These are phyloP conservation scores for Acromyrmex heyeri DNA, from an alignment of 1,140 invertebrate species.

Conservation along the genomic window DNA sequence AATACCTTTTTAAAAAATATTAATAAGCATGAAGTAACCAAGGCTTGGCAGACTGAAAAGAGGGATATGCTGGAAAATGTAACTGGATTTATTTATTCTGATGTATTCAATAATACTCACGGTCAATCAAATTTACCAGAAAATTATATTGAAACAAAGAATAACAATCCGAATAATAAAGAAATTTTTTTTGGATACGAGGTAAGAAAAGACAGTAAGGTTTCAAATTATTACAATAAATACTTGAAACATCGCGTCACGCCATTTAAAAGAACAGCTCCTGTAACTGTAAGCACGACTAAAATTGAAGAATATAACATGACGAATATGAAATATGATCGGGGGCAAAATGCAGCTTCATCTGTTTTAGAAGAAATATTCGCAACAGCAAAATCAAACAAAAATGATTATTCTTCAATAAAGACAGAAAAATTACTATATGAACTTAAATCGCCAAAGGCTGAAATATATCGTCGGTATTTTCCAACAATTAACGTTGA, in stretches of 20 bases:
- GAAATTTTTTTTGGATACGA: not conserved
- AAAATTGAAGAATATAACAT: not conserved
- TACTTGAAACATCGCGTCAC: not conserved
- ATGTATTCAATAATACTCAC: not conserved
- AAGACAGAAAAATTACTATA: slow-evolving; percentile 13
- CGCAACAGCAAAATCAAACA: not conserved
- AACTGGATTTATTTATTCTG: not conserved
- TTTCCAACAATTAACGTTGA: not conserved
- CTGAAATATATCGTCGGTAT: not conserved
- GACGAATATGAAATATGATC: not conserved
- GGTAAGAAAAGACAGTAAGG: not conserved
- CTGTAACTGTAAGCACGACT: not conserved
- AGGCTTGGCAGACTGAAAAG: not conserved
- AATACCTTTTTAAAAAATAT: not conserved
- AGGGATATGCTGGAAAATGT: not conserved
- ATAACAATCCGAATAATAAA: not conserved
- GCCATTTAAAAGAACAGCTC: not conserved
- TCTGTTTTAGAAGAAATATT: not conserved
- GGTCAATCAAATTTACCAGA: not conserved
- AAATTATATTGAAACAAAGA: not conserved
- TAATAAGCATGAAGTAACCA: not conserved
- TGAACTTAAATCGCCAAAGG: not conserved
- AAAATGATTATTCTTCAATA: not conserved
- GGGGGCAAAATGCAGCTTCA: no score
- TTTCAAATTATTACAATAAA: slow-evolving; percentile 15